Base-by-base conservation (phyloP, 2,113 vertebrate genomes). In the Hippocampus mohnikei region DNA sequence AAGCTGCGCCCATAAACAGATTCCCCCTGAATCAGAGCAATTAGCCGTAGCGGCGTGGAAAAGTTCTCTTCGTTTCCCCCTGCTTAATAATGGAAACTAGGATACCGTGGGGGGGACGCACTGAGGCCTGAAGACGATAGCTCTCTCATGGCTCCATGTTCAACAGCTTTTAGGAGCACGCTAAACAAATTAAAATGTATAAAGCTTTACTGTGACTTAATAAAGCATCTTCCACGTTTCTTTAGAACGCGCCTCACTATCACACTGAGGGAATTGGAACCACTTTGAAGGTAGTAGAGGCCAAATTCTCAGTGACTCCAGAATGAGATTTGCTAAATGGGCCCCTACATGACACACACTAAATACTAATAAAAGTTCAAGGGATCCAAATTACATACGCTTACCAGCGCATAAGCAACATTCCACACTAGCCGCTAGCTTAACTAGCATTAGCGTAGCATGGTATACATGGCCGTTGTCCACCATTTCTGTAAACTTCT, bases 1-100 rank as follows among this genome's bases (percentile, higher is more conserved):
- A 92, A 93, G 90, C 90, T 90, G 83, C 85, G 75, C 85, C 88
- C 88, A 89, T 90, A 90, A 92, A 92, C 92, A 91, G 88, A 92
- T 91, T 91, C 86, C 85, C 87, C 84, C 87, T 78, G 88, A 92
- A 90, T 92, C 87, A 91, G 88, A 89, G 88, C 90, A 92, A 89
- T 92, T 90, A 91, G 86, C 86, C 58, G 73, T 76, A 88, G 87
- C 80, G 61, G 85, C 74, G 55, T 87, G 82, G 81, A 86, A 89
- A 91, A 86, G 85, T 88, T 90, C 84, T 89, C 87, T 84, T 83
- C 73, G 85, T 88, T 89, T 87, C 87, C 84, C 80, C 70, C 81
- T 76, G 81, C 83, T 88, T 90, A 89, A 88, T 92, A 92, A 90
- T 89, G 87, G 88, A 91, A 90, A 84, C 81, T 80, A 84, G 81